A percentile compares a stretch with the other conserved stretches of the same genome.
These are phyloP conservation scores for Petaurus breviceps DNA, from an alignment of 2,113 vertebrate species.

Conservation along the genomic window DNA sequence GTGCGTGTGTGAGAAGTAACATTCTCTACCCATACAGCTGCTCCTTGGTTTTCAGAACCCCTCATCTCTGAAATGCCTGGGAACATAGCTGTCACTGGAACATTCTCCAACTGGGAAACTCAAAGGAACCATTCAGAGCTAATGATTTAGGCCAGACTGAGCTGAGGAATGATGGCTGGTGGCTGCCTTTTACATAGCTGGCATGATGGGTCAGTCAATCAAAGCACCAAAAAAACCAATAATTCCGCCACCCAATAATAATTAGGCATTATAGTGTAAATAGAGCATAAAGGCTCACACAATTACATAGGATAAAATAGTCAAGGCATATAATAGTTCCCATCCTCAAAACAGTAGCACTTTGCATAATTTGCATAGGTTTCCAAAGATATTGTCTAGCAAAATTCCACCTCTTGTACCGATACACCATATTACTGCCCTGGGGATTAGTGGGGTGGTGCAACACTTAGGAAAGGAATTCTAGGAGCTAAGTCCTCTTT, in stretches of 20 bases:
- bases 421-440: neutral
- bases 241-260: neutral
- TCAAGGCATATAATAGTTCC: too few species aligned
- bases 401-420: neutral
- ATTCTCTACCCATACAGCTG: neutral
- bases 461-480: neutral
- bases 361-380: neutral
- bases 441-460: neutral
- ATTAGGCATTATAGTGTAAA: neutral
- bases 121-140: neutral
- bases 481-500: neutral
- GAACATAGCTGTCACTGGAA: neutral
- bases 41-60: neutral
- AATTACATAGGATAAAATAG: neutral
- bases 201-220: neutral
- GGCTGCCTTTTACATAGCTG: too few species aligned
- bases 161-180: neutral
- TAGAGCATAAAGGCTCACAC: neutral
- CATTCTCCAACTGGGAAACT: neutral
- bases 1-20: neutral
- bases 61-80: neutral
- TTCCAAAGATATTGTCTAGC: neutral
- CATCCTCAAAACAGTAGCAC: too few species aligned
- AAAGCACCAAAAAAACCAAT: neutral
- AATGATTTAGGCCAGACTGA: neutral